Evolutionary conservation across 1,140 invertebrate species (phyloP).

Genomic region (Marisa cornuarietis): DNA sequence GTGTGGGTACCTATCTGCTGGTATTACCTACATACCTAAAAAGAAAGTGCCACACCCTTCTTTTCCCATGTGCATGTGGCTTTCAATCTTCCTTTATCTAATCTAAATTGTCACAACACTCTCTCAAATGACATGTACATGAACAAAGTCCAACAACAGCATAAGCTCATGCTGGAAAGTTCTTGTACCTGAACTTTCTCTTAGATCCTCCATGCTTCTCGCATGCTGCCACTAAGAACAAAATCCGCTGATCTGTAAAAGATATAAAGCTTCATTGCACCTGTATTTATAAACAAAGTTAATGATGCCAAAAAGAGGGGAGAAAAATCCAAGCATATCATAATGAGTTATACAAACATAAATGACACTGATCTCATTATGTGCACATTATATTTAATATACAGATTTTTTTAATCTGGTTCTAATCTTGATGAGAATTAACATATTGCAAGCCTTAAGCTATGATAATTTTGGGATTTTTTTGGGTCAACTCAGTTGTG

Average conservation of each 20-base stretch:
- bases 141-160: not conserved
- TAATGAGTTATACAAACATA: not conserved
- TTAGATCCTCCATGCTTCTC: not conserved
- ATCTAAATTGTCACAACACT: no score
- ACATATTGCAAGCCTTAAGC: no score
- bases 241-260: conserved; percentile 1
- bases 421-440: not conserved
- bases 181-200: not conserved
- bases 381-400: not conserved
- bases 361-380: not conserved
- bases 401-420: not conserved
- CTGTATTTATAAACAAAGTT: not conserved
- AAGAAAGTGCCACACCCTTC: no score
- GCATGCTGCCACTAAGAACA: not conserved
- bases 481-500: no score
- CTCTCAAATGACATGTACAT: not conserved
- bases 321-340: not conserved
- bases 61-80: no score
- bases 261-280: not conserved
- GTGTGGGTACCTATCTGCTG: no score
- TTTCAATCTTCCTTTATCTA: no score
- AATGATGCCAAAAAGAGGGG: not conserved
- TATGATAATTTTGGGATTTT: no score
- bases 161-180: not conserved
- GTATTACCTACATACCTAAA: no score